A percentile compares a stretch with the other conserved stretches of the same genome.
Conservation (phyloP, 1,140 invertebrate genomes). For the Calephelis virginiensis region DNA sequence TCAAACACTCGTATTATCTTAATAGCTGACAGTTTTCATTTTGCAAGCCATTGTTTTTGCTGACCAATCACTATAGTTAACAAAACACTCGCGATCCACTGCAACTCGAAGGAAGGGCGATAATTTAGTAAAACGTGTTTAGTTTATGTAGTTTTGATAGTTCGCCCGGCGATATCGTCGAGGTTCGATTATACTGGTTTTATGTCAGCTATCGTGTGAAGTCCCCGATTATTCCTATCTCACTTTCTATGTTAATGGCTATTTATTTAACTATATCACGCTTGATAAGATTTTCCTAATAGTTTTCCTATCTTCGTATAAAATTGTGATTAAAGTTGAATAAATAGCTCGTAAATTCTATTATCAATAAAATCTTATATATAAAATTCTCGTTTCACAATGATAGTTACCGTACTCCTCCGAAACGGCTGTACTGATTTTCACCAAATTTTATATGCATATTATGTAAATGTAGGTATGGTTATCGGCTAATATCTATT, state of each 20-base stretch:
- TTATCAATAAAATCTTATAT: too few relatives aligned
- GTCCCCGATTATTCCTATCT: slow-evolving; percentile 29
- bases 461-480: too few relatives aligned
- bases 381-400: too few relatives aligned
- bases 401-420: too few relatives aligned
- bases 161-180: slow-evolving; percentile 17
- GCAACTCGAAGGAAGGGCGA: slow-evolving; percentile 4
- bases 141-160: slow-evolving; percentile 41
- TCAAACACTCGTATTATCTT: too few relatives aligned
- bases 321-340: not conserved
- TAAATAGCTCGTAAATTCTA: too few relatives aligned
- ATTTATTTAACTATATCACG: slow-evolving; percentile 11
- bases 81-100: not conserved
- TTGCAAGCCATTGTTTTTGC: not conserved
- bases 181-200: slow-evolving; percentile 28
- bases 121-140: slow-evolving; percentile 21
- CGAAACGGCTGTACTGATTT: too few relatives aligned
- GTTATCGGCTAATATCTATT: too few relatives aligned
- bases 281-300: not conserved
- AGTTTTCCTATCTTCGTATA: not conserved
- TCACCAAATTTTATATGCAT: too few relatives aligned
- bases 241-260: slow-evolving; percentile 3
- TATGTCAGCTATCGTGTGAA: slow-evolving; percentile 31
- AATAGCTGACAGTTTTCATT: too few relatives aligned
- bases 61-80: slow-evolving; percentile 7